phyloP scores from a whole-genome alignment of 2,797 vertebrate genomes.

The Hyperoplus lanceolatus region DNA sequence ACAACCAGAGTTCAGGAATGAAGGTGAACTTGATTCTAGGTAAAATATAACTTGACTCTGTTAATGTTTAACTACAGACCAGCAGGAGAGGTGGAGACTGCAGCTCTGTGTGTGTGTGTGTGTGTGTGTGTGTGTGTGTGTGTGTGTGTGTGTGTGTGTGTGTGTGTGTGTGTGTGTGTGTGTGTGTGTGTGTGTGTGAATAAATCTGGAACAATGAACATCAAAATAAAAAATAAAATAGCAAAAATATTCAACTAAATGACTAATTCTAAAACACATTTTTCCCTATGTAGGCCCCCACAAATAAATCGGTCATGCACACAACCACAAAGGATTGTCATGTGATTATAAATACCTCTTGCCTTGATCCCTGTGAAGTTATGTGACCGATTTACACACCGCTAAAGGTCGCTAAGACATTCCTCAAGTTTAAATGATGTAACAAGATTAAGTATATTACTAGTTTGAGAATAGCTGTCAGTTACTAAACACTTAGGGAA shows the following conservation, averaged over 20 bases:
- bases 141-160: too few relatives aligned
- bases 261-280: too few relatives aligned
- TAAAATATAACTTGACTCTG: conserved; percentile 44
- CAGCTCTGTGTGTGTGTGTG: neutral
- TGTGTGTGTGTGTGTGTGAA: too few relatives aligned
- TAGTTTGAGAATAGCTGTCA: neutral
- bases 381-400: neutral
- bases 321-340: neutral
- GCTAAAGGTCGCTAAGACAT: neutral
- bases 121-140: too few relatives aligned
- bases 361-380: neutral
- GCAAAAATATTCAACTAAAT: neutral
- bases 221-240: neutral
- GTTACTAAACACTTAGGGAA: neutral
- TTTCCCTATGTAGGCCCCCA: neutral
- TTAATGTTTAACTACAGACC: conserved; percentile 81
- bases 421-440: neutral
- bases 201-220: neutral
- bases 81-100: neutral
- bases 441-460: conserved; percentile 15
- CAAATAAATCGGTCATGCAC: neutral
- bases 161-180: too few relatives aligned
- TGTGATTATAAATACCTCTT: neutral
- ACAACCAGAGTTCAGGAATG: conserved; percentile 57
- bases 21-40: conserved; percentile 57